These are phyloP conservation scores for Eriocheir sinensis DNA, from an alignment of 1,140 invertebrate genomes.

Conservation along the genomic window DNA sequence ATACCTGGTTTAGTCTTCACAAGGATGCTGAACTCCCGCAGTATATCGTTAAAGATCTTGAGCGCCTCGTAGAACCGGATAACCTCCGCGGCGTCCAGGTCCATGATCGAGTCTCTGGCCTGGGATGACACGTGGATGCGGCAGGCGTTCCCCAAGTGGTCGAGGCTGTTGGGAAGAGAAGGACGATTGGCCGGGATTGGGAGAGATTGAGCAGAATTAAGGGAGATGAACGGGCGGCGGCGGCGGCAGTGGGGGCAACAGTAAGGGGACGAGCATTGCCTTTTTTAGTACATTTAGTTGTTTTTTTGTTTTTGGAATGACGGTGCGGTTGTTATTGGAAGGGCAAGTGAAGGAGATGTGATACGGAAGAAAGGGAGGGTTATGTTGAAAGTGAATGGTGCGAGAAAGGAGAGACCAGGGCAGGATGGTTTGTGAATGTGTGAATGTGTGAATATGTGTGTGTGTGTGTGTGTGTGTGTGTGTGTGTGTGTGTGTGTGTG, in stretches of 20 bases:
- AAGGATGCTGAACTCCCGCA: slow-evolving; percentile 46
- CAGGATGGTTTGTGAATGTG: too few species aligned
- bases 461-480: too few species aligned
- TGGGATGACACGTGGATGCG: slow-evolving; percentile 66
- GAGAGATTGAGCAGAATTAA: not conserved
- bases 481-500: too few species aligned
- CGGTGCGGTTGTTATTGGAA: not conserved
- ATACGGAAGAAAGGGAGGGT: not conserved
- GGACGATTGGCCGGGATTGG: not conserved
- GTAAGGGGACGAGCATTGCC: too few species aligned
- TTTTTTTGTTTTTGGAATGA: too few species aligned
- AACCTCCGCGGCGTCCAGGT: slow-evolving; percentile 55
- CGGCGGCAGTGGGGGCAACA: too few species aligned
- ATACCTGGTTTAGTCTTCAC: slow-evolving; percentile 67
- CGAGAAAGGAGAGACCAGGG: too few species aligned
- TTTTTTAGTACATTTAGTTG: too few species aligned
- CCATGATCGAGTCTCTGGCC: slow-evolving; percentile 64
- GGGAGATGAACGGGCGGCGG: not conserved
- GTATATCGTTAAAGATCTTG: slow-evolving; percentile 53
- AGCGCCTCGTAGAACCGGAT: slow-evolving; percentile 61
- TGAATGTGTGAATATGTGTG: too few species aligned
- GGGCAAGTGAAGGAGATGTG: not conserved
- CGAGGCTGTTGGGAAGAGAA: slow-evolving; percentile 2
- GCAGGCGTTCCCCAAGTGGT: slow-evolving; percentile 29
- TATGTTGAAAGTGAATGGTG: too few species aligned